A percentile compares a stretch with the other conserved stretches of the same genome.
Evolutionary conservation across 2,797 vertebrate species (phyloP).

Genomic region (Coranthus polyacanthus): DNA sequence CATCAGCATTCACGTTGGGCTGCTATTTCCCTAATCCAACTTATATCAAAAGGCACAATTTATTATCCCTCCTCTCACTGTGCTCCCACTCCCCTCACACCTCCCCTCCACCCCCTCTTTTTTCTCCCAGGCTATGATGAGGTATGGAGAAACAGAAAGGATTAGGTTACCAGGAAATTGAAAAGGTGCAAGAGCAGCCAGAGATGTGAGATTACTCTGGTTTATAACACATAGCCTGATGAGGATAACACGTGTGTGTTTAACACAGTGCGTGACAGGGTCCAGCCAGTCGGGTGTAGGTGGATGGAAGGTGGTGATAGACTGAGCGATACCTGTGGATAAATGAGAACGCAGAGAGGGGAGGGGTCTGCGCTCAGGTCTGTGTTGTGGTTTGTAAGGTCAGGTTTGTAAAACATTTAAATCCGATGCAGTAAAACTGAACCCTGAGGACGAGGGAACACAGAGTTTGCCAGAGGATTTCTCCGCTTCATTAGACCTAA

Average conservation of each 20-base stretch:
- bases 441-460: slow-evolving; percentile 17
- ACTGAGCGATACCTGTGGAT: slow-evolving; percentile 52
- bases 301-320: slow-evolving; percentile 56
- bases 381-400: slow-evolving; percentile 31
- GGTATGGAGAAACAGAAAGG: slow-evolving; percentile 72
- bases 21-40: slow-evolving; percentile 70
- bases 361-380: slow-evolving; percentile 1
- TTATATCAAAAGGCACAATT: slow-evolving; percentile 76
- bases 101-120: neutral
- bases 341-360: slow-evolving; percentile 43
- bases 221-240: slow-evolving; percentile 75
- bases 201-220: slow-evolving; percentile 77
- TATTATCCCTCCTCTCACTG: slow-evolving; percentile 58
- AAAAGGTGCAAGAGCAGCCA: slow-evolving; percentile 80
- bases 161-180: slow-evolving; percentile 85
- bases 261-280: slow-evolving; percentile 54
- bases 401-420: slow-evolving; percentile 12
- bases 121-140: slow-evolving; percentile 67
- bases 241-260: slow-evolving; percentile 80
- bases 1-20: slow-evolving; percentile 55
- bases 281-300: slow-evolving; percentile 29
- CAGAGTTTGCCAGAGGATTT: slow-evolving; percentile 19
- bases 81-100: neutral
- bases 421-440: slow-evolving; percentile 22
- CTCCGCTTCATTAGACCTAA: slow-evolving; percentile 24